Base-by-base conservation (phyloP, 2,113 vertebrate genomes). In the Pedetes capensis region DNA sequence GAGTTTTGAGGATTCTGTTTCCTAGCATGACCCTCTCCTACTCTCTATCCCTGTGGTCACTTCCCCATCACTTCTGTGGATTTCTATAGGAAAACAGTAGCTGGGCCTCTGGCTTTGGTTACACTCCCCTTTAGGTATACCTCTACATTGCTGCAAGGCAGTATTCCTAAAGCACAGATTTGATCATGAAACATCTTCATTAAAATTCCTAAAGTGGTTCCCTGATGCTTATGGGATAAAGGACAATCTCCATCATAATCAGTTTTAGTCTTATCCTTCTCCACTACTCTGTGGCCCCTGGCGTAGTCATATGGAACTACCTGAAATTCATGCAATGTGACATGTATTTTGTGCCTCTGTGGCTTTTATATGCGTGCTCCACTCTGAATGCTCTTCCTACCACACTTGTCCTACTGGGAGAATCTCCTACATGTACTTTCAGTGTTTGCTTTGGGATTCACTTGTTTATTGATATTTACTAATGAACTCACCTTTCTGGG, bases 91-190 rank as follows among this genome's bases (percentile, higher is more conserved):
- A 49, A 10, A n/a, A 47, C 1, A 79, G 64, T 14, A 47, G 44
- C 14, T 55, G 12, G 13, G 32, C 14, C 25, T 55, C 9, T 72
- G 34, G 18, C 75, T 37, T 89, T 68, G 47, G 86, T 49, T 61
- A 53, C 29, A 34, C 6, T 34, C 29, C 16, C 17, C 13, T n/a
- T 80, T 42, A 29, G 2, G 22, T 11, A 0, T 34, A 74, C 49
- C 59, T 80, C 51, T 16, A 72, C 1, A 53, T 9, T 66, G 42
- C 13, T 51, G 18, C 42, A 74, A 76, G 25, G 37, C 11, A 83
- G 0, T 57, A 64, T 78, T 95, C 89, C 79, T 82, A 86, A 49
- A 91, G 78, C 57, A 94, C 68, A 82, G 14, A 89, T 74, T 12
- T 79, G 22, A 79, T 55, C 25, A 89, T 32, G 55, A 81, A 87